Evolutionary conservation across 2,113 vertebrate genomes (phyloP).

Genomic region (Danionella cerebrum): DNA sequence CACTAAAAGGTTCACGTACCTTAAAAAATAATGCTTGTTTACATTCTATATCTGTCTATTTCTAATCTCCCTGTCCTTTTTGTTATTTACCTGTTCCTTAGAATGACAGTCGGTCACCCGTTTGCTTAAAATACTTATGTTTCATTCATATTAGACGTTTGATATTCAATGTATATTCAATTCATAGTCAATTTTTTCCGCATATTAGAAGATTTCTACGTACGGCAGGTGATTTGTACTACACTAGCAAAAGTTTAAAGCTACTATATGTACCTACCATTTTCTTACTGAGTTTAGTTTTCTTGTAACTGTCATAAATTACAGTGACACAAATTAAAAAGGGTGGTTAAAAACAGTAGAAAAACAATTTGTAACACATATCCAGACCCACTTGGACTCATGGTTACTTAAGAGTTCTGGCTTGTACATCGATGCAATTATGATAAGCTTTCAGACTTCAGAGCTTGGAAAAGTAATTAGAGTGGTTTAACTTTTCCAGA

Average conservation of each 20-base stretch:
- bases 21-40: constrained; percentile 43
- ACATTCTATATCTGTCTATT: constrained; percentile 35
- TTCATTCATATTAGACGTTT: no score
- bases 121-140: neutral
- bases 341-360: no score
- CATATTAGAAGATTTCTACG: no score
- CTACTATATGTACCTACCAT: no score
- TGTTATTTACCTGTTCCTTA: neutral
- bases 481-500: neutral
- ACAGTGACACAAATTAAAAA: no score
- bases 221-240: no score
- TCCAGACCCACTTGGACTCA: neutral
- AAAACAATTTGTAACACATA: neutral
- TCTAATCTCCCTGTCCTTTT: constrained; percentile 25
- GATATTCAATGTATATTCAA: no score
- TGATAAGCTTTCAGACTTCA: neutral
- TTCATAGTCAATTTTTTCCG: no score
- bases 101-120: neutral
- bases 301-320: no score
- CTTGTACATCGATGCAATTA: neutral
- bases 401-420: neutral
- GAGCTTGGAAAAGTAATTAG: neutral
- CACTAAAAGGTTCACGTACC: neutral
- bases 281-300: no score
- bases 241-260: no score